phyloP scores from a whole-genome alignment of 2,113 vertebrate genomes.

The Tylochromis polylepis region DNA sequence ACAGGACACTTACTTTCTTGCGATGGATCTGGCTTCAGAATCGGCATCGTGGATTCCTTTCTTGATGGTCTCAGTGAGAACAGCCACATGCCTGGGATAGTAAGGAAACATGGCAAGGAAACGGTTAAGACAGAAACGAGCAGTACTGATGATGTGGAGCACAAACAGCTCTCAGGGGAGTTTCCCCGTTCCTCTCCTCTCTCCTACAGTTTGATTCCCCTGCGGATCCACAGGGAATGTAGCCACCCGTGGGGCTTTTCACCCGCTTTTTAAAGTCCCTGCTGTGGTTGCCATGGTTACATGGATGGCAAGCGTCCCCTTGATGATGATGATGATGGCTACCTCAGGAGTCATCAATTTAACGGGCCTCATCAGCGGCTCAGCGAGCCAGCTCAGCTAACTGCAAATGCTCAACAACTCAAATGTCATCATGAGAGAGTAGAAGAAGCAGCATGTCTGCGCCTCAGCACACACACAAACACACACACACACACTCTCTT shows the following conservation, averaged over 20 bases:
- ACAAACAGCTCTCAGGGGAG: neutral
- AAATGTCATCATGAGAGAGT: constrained; percentile 36
- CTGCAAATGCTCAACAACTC: neutral
- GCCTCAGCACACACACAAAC: no score
- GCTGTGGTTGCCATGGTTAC: constrained; percentile 56
- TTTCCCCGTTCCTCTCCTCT: neutral
- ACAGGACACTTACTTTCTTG: constrained; percentile 87
- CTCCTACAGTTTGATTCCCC: constrained; percentile 5
- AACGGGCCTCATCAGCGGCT: constrained; percentile 52
- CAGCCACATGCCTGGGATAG: constrained; percentile 87
- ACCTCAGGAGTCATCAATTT: constrained; percentile 55
- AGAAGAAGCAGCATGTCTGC: neutral
- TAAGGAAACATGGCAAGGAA: constrained; percentile 50
- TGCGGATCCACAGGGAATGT: constrained; percentile 39
- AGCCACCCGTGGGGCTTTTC: neutral
- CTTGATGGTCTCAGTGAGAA: constrained; percentile 96
- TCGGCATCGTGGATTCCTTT: constrained; percentile 97
- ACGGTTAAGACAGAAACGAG: neutral
- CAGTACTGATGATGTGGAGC: neutral
- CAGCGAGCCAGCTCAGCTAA: constrained; percentile 18
- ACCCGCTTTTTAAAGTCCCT: constrained; percentile 49
- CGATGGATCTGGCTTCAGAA: constrained; percentile 94
- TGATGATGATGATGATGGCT: constrained; percentile 16
- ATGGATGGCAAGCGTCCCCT: neutral
- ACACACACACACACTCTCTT: rapidly evolving